phyloP scores from a whole-genome alignment of 1,140 invertebrate genomes.

The Drosophila bocqueti region DNA sequence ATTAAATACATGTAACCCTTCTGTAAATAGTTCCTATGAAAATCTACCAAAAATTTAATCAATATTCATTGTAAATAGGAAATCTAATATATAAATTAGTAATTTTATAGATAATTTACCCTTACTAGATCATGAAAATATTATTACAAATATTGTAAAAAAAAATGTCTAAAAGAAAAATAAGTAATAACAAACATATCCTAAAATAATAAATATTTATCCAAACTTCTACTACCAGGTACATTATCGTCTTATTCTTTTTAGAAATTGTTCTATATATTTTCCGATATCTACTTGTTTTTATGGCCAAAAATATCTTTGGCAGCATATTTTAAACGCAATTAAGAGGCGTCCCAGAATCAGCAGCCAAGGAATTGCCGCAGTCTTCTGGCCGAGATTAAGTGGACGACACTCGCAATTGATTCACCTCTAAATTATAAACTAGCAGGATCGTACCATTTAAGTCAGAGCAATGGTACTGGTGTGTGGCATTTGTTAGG shows the following conservation, averaged over 20 bases:
- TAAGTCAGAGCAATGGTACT: constrained; percentile 11
- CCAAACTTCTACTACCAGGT: background rate
- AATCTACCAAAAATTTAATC: too few species aligned
- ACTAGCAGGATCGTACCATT: constrained; percentile 27
- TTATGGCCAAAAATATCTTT: constrained; percentile 59
- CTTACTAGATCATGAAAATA: background rate
- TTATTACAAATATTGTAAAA: background rate
- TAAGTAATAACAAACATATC: background rate
- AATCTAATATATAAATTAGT: background rate
- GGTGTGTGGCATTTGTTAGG: constrained; percentile 8
- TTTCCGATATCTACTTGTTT: constrained; percentile 58
- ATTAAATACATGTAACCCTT: too few species aligned
- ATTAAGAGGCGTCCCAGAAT: constrained; percentile 64
- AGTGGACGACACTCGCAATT: constrained; percentile 64
- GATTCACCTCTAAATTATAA: constrained; percentile 42
- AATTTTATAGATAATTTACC: background rate
- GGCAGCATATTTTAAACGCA: constrained; percentile 73
- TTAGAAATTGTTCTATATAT: constrained; percentile 22
- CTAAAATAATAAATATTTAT: background rate
- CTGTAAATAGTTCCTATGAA: background rate
- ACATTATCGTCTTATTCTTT: background rate
- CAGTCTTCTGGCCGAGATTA: constrained; percentile 70
- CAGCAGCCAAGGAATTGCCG: constrained; percentile 30
- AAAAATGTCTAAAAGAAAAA: background rate
- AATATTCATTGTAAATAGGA: background rate